These are phyloP conservation scores for Rhabdornis inornatus DNA, from an alignment of 2,113 vertebrate species.

Conservation along the genomic window DNA sequence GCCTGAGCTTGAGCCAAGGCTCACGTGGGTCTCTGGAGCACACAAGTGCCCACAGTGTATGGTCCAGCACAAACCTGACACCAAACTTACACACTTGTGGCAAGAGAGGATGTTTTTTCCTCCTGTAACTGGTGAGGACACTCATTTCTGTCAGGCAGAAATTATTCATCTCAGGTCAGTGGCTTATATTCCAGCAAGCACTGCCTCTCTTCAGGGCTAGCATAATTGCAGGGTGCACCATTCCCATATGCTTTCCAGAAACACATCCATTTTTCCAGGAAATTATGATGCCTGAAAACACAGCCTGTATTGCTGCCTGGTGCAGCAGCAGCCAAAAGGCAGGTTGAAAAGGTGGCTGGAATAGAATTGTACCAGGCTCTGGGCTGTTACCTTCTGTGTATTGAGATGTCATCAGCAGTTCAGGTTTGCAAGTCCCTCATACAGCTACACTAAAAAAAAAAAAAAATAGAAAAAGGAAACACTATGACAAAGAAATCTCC, in stretches of 20 bases:
- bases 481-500: neutral
- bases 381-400: neutral
- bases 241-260: neutral
- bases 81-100: neutral
- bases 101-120: neutral
- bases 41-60: fast-evolving
- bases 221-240: neutral
- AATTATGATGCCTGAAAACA: neutral
- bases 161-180: neutral
- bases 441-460: fast-evolving
- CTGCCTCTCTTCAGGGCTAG: neutral
- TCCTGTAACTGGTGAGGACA: neutral
- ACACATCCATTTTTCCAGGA: neutral
- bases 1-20: neutral
- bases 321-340: neutral
- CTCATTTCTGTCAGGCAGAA: neutral
- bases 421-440: neutral
- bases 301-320: neutral
- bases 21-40: fast-evolving
- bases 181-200: neutral
- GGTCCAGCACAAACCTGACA: neutral
- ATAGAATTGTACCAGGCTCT: neutral
- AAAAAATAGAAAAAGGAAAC: neutral
- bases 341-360: neutral
- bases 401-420: neutral